Conservation (phyloP, 2,888 invertebrate species). For the Pachydiplax longipennis region DNA sequence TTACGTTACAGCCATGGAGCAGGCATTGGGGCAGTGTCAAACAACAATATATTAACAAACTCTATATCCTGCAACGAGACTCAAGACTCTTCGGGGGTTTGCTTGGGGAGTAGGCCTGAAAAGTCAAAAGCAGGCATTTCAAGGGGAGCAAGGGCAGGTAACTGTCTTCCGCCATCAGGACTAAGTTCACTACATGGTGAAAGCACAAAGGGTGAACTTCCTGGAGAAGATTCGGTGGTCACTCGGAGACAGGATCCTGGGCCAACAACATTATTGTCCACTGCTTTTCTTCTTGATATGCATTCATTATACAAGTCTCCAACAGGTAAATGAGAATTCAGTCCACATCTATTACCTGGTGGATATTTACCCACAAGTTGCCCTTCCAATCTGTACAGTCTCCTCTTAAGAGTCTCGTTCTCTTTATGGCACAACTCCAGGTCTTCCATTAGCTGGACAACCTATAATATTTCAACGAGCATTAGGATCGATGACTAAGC, state of each 20-base stretch:
- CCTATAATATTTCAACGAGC: conserved; percentile 55
- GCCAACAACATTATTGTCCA: background rate
- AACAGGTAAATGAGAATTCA: conserved; percentile 25
- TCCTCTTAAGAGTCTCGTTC: conserved; percentile 66
- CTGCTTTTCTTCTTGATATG: background rate
- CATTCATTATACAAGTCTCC: conserved; percentile 8
- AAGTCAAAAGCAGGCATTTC: conserved; percentile 70
- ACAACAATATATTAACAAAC: background rate
- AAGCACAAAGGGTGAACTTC: conserved; percentile 54
- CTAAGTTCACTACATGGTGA: conserved; percentile 54
- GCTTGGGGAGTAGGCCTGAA: conserved; percentile 50
- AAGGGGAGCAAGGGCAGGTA: conserved; percentile 67
- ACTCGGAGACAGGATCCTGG: conserved; percentile 50
- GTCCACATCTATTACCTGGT: conserved; percentile 3
- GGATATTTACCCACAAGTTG: conserved; percentile 55
- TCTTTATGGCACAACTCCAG: conserved; percentile 72
- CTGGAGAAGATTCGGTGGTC: conserved; percentile 51
- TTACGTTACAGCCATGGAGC: background rate
- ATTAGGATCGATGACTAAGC: background rate
- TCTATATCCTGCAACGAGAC: background rate
- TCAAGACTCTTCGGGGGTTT: background rate
- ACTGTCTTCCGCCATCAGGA: conserved; percentile 52
- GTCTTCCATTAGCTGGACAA: conserved; percentile 69
- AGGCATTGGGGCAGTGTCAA: conserved; percentile 2
- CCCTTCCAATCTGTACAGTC: conserved; percentile 66